Evolutionary conservation across 1,140 invertebrate genomes (phyloP).

Genomic region (Apocrypta bakeri): DNA sequence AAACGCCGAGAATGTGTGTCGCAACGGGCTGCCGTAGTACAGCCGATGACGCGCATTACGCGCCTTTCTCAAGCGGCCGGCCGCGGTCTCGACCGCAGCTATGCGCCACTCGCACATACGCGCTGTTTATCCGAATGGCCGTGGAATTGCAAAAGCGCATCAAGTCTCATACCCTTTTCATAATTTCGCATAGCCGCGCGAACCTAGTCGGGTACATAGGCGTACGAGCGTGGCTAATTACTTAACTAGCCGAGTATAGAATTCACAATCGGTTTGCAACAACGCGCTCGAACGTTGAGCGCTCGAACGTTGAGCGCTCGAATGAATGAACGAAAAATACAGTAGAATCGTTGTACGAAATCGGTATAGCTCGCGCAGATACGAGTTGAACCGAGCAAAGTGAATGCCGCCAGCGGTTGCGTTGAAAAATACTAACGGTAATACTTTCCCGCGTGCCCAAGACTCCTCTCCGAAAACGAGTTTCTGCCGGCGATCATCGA

Average conservation of each 20-base stretch:
- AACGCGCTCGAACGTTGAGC: too few relatives aligned
- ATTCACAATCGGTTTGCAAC: too few relatives aligned
- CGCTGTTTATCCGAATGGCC: too few relatives aligned
- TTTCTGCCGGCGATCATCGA: neutral
- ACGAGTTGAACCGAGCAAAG: neutral
- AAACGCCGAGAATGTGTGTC: neutral
- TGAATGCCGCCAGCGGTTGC: neutral
- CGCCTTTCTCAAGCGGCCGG: conserved; percentile 18
- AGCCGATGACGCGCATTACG: conserved; percentile 17
- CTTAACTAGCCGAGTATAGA: too few relatives aligned
- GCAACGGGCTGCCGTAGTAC: neutral
- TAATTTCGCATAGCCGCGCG: too few relatives aligned
- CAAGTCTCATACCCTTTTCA: neutral
- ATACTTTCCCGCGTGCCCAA: neutral
- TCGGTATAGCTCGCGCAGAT: too few relatives aligned
- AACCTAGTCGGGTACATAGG: too few relatives aligned
- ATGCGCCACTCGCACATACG: neutral
- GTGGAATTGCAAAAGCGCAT: conserved; percentile 29
- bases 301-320: too few relatives aligned
- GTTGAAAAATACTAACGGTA: conserved; percentile 2
- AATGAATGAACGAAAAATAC: too few relatives aligned
- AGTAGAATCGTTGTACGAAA: too few relatives aligned
- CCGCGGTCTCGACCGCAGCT: too few relatives aligned
- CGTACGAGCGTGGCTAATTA: too few relatives aligned
- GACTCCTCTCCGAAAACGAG: neutral